These are phyloP conservation scores for Agrochola circellaris DNA, from an alignment of 2,888 invertebrate species.

Conservation along the genomic window DNA sequence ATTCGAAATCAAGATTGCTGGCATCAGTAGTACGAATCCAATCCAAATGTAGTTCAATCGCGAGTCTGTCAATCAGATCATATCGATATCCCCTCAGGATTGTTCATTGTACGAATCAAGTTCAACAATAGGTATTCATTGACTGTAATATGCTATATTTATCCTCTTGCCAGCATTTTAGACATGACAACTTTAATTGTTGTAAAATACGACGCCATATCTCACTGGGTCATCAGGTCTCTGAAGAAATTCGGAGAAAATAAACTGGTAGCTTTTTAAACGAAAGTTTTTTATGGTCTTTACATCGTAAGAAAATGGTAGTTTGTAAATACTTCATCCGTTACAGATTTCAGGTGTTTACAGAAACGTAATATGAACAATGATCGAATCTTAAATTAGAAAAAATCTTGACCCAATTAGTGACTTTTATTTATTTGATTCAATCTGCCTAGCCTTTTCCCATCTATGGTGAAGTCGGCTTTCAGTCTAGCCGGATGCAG, in stretches of 20 bases:
- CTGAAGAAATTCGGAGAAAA: conserved; percentile 36
- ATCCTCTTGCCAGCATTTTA: conserved; percentile 25
- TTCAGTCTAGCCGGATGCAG: too few relatives aligned
- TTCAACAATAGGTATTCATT: conserved; percentile 37
- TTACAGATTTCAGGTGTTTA: conserved; percentile 11
- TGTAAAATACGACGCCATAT: conserved; percentile 44
- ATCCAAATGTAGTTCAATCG: conserved; percentile 17
- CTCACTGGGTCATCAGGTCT: conserved; percentile 40
- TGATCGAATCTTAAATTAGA: conserved; percentile 8
- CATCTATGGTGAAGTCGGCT: too few relatives aligned
- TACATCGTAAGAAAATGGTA: background rate
- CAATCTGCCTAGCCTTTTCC: too few relatives aligned
- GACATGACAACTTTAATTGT: conserved; percentile 47
- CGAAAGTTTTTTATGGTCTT: conserved; percentile 13
- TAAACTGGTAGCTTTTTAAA: conserved; percentile 25
- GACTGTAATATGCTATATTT: conserved; percentile 31
- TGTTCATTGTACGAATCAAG: conserved; percentile 31
- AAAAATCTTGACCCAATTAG: conserved; percentile 20
- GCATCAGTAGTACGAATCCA: background rate
- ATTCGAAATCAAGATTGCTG: conserved; percentile 18
- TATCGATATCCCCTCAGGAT: conserved; percentile 30
- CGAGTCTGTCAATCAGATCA: conserved; percentile 38
- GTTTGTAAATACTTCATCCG: background rate
- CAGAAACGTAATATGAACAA: background rate
- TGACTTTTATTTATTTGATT: conserved; percentile 14